Base-by-base conservation (phyloP, 92 coral and sea anemone genomes). In the Actinernus sp. region DNA sequence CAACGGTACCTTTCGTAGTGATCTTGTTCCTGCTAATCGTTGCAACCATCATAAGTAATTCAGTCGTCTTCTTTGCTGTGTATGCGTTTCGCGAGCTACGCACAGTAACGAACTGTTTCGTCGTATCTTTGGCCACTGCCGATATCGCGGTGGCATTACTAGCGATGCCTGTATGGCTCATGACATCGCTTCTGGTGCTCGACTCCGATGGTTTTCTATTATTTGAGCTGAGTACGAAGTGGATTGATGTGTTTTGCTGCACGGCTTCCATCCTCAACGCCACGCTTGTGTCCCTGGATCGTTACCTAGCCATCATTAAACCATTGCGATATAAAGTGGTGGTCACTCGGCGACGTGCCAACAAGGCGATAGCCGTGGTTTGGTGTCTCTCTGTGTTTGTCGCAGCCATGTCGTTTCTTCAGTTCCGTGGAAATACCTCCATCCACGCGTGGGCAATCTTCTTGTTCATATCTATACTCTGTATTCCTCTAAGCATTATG, bases 191-290 rank as follows among this genome's bases (percentile, higher is more conserved):
- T 16, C 11, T 86, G 0, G 77, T 17, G 29, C 20, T 78, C 21
- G 58, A 63, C 16, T 61, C 48, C 14, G 73, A 79, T 0, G 46
- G 68, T 3, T 7, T 9, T 6, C 79, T 56, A 4, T 1, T n/a
- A 10, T 46, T 90, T 10, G 71, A 70, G 26, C 45, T 90, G 71
- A 55, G 86, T 29, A 86, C 89, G 31, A 22, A 46, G 29, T 90
- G 96, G 96, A 67, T 90, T 18, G 96, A 90, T 21, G 71, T 78
- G 1, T 90, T 90, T 53, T 90, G 96, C 54, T 80, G 93, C 41
- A 34, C 86, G 12, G 96, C 92, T 0, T 90, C 96, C 37, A 90
- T 90, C 18, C 55, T 81, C 26, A 81, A 78, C 61, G 92, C 96
- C 19, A 90, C 96, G 0, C 25, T 90, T 26, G 96, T 90, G 1